A percentile compares a stretch with the other conserved stretches of the same genome.
These are phyloP conservation scores for Chelonus formosanus DNA, from an alignment of 2,888 invertebrate genomes.

Conservation along the genomic window DNA sequence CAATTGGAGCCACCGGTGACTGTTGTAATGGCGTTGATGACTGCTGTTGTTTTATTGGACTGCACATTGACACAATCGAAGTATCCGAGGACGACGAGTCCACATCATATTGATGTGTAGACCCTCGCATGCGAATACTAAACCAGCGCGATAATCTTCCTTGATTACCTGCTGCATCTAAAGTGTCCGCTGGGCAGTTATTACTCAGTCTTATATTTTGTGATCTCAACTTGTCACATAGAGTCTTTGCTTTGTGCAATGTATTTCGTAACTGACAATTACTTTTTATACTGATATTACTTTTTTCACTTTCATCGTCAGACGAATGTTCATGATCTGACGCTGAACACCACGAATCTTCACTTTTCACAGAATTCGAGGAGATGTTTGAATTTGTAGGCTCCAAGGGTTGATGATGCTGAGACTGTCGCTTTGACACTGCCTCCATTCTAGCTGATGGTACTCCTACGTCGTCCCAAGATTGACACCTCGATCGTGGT, in stretches of 20 bases:
- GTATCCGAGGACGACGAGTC: conserved; percentile 61
- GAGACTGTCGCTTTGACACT: conserved; percentile 37
- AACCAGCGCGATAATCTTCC: conserved; percentile 88
- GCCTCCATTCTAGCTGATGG: conserved; percentile 50
- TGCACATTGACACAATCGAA: conserved; percentile 54
- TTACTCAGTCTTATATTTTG: conserved; percentile 60
- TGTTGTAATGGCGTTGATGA: conserved; percentile 31
- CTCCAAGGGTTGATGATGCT: conserved; percentile 56
- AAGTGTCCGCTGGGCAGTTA: conserved; percentile 45
- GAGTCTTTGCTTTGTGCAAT: conserved; percentile 81
- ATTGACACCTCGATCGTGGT: conserved; percentile 78
- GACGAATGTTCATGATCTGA: conserved; percentile 72
- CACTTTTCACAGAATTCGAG: conserved; percentile 66
- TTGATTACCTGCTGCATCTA: conserved; percentile 70
- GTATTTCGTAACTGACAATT: conserved; percentile 83
- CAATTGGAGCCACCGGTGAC: conserved; percentile 33
- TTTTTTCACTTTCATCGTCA: conserved; percentile 73
- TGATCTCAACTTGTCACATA: conserved; percentile 80
- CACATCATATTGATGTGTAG: conserved; percentile 84
- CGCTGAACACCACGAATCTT: conserved; percentile 75
- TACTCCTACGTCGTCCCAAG: conserved; percentile 75
- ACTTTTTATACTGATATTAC: conserved; percentile 69
- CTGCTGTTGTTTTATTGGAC: conserved; percentile 52
- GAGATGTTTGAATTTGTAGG: conserved; percentile 57
- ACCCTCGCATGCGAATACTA: conserved; percentile 80